Evolutionary conservation across 35 echinoderm and acorn worm species (phyloP).

Genomic region (Ophioderma brevispina): DNA sequence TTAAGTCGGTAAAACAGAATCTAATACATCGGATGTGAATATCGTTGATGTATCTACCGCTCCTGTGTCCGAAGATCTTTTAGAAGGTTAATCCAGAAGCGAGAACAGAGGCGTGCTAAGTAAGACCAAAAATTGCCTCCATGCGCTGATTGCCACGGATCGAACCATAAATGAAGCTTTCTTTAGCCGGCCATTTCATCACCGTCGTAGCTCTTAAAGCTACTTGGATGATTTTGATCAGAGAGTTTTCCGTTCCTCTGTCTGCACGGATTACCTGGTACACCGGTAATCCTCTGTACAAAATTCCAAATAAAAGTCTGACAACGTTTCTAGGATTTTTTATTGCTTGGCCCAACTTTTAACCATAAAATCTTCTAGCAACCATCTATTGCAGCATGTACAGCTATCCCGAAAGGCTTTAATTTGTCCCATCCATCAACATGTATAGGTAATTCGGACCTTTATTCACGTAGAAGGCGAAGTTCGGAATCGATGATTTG

Average conservation of each 20-base stretch:
- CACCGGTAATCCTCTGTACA: slow-evolving; percentile 10
- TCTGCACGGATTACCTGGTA: slow-evolving; percentile 45
- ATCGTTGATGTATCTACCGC: slow-evolving; percentile 28
- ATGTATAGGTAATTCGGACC: slow-evolving; percentile 70
- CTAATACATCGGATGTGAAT: slow-evolving; percentile 33
- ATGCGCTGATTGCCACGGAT: slow-evolving; percentile 46
- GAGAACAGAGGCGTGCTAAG: slow-evolving; percentile 1
- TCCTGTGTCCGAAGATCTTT: slow-evolving; percentile 51
- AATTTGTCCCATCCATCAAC: slow-evolving; percentile 70
- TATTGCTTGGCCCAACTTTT: slow-evolving; percentile 48
- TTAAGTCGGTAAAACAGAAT: slow-evolving; percentile 37
- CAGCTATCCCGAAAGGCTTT: slow-evolving; percentile 56
- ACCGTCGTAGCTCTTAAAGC: background rate
- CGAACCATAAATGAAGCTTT: slow-evolving; percentile 51
- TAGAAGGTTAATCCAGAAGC: slow-evolving; percentile 38
- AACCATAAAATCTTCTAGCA: slow-evolving; percentile 65
- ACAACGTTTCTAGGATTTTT: slow-evolving; percentile 49
- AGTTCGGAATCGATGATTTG: slow-evolving; percentile 10
- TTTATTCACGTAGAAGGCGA: slow-evolving; percentile 15
- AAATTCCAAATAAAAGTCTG: slow-evolving; percentile 19
- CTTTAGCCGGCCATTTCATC: slow-evolving; percentile 4
- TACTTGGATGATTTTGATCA: slow-evolving; percentile 31
- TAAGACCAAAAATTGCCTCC: slow-evolving; percentile 51
- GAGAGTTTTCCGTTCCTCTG: slow-evolving; percentile 55
- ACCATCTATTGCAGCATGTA: slow-evolving; percentile 67